Percentiles rank a stretch among this genome's conserved stretches.
These are phyloP conservation scores for Muricea muricata DNA, from an alignment of 92 coral and sea anemone genomes.

Conservation along the genomic window DNA sequence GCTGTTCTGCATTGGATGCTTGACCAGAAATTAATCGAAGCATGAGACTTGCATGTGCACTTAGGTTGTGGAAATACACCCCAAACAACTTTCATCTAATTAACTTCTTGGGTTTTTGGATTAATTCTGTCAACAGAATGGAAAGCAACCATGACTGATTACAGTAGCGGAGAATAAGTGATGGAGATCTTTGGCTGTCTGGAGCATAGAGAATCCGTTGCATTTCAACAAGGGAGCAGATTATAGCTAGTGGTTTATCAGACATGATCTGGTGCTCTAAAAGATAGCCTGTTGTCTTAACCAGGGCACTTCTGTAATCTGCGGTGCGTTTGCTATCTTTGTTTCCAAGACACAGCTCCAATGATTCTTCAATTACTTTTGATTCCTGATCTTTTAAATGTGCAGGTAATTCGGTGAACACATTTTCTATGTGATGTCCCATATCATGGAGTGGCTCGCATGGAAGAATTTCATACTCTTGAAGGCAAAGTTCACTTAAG, in stretches of 20 bases:
- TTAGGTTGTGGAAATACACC: conserved; percentile 57
- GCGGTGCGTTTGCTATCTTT: conserved; percentile 55
- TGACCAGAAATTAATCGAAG: conserved; percentile 47
- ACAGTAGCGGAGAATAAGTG: conserved; percentile 10
- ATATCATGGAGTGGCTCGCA: not conserved
- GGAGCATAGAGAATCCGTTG: conserved; percentile 16
- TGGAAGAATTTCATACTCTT: conserved; percentile 49
- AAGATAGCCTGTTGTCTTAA: conserved; percentile 39
- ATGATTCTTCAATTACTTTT: conserved; percentile 25
- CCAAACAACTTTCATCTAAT: conserved; percentile 51
- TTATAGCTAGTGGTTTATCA: conserved; percentile 8
- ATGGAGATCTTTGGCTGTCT: not conserved
- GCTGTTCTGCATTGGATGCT: conserved; percentile 55
- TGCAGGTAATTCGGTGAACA: conserved; percentile 47
- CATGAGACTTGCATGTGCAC: conserved; percentile 50
- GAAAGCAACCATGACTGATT: conserved; percentile 17
- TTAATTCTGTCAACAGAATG: not conserved
- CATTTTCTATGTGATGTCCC: conserved; percentile 46
- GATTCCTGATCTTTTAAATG: conserved; percentile 27
- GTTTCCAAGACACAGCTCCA: conserved; percentile 28
- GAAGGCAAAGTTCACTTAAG: conserved; percentile 39
- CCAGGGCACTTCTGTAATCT: conserved; percentile 34
- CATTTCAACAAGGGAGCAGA: conserved; percentile 41
- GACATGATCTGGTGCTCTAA: conserved; percentile 29
- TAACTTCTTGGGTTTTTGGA: conserved; percentile 12